These are phyloP conservation scores for Parascotia fuliginaria DNA, from an alignment of 2,888 invertebrate genomes.

Conservation along the genomic window DNA sequence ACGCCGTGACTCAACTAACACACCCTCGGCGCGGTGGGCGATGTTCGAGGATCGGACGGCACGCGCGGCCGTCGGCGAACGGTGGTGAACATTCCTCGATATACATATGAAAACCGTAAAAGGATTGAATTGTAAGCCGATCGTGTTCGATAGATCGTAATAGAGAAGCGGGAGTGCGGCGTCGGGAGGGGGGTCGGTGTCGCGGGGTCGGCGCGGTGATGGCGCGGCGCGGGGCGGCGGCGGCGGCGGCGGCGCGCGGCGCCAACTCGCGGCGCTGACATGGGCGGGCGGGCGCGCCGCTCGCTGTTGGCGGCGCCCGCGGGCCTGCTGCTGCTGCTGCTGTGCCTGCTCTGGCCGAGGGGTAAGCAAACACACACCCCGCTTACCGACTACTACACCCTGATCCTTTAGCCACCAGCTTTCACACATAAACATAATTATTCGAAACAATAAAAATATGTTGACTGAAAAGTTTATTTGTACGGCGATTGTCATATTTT, in stretches of 20 bases:
- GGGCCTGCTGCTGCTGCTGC: slow-evolving; percentile 83
- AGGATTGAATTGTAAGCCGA: slow-evolving; percentile 71
- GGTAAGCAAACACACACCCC: slow-evolving; percentile 58
- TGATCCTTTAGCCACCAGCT: background rate
- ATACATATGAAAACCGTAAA: slow-evolving; percentile 76
- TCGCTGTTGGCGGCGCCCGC: slow-evolving; percentile 84
- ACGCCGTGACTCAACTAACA: slow-evolving; percentile 75
- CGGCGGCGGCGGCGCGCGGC: slow-evolving; percentile 73
- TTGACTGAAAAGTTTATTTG: too few relatives aligned
- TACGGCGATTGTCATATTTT: too few relatives aligned
- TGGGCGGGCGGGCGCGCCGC: slow-evolving; percentile 84
- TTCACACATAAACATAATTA: background rate
- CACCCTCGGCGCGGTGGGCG: slow-evolving; percentile 72
- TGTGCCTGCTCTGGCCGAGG: slow-evolving; percentile 81
- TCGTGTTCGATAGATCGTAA: slow-evolving; percentile 74
- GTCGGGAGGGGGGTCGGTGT: slow-evolving; percentile 63
- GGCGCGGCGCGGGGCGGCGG: slow-evolving; percentile 77
- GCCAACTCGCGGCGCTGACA: slow-evolving; percentile 82
- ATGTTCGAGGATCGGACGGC: slow-evolving; percentile 79
- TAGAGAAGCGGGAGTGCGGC: slow-evolving; percentile 73
- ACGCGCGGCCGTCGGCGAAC: slow-evolving; percentile 78
- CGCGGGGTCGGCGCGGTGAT: slow-evolving; percentile 64
- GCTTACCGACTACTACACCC: background rate
- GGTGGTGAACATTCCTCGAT: slow-evolving; percentile 74
- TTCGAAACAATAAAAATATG: background rate